A percentile compares a stretch with the other conserved stretches of the same genome.
phyloP scores from a whole-genome alignment of 2,888 invertebrate genomes.

The Melieria omissa region DNA sequence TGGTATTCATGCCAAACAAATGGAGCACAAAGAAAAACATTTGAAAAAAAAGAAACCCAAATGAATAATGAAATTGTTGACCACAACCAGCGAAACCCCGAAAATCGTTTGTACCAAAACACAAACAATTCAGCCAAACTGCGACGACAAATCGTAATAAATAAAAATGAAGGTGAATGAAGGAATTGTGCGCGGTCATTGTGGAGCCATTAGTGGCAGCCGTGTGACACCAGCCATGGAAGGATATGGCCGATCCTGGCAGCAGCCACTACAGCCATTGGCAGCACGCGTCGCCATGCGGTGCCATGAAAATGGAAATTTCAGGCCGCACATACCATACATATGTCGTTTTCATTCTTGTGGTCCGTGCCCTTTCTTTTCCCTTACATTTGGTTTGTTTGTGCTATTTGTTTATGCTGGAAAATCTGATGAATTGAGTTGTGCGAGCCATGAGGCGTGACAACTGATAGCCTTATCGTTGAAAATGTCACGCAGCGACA shows the following conservation, averaged over 20 bases:
- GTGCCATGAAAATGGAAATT: conserved; percentile 60
- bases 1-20: conserved; percentile 32
- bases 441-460: conserved; percentile 20
- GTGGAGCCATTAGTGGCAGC: conserved; percentile 53
- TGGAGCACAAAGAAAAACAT: conserved; percentile 2
- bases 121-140: conserved; percentile 8
- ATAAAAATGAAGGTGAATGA: conserved; percentile 22
- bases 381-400: background rate
- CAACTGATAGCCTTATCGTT: conserved; percentile 33
- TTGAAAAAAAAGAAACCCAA: background rate
- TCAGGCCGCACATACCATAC: conserved; percentile 57
- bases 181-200: conserved; percentile 50
- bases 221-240: conserved; percentile 16
- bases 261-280: too few species aligned
- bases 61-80: conserved; percentile 26
- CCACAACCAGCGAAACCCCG: conserved; percentile 3
- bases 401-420: conserved; percentile 14
- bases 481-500: conserved; percentile 23
- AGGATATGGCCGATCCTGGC: too few species aligned
- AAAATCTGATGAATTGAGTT: conserved; percentile 21
- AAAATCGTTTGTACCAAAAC: background rate
- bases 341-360: conserved; percentile 23
- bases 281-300: conserved; percentile 42
- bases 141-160: conserved; percentile 26
- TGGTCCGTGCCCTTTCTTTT: background rate